Evolutionary conservation across 2,888 invertebrate species (phyloP), one percentile per base, ranked within the genome.

Genomic region (Himalopsyche anomala): DNA sequence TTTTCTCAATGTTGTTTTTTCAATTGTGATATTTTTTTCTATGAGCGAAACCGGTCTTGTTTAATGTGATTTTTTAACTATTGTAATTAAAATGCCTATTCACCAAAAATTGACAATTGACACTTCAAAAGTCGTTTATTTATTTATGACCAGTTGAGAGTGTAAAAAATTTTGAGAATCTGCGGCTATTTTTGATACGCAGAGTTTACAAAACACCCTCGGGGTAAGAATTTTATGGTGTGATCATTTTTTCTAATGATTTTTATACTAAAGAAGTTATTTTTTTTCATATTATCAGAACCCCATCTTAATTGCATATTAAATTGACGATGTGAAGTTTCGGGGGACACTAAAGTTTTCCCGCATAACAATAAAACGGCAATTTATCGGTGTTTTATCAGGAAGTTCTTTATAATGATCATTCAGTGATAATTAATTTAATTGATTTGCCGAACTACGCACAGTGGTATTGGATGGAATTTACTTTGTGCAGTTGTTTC

Each of bases 251-350:
- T 56, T 56, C 56, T 19, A 17, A 5, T 56, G n/a, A 15, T 51
- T 4, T 51, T 51, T 51, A 51, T 4, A 15, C 15, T 51, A 15
- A 51, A 51, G 4, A 51, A 62, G 11, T 19, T 19, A 3, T 62
- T 19, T 28, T n/a, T n/a, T 11, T 62, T 8, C n/a, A 28, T 19
- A 8, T 19, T 62, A 62, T 62, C 62, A 9, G 62, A 62, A 19
- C 28, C 19, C 62, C 62, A 62, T 62, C 62, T 62, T 62, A 19
- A 62, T 62, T n/a, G 28, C 62, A 19, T 62, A n/a, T 62, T 19
- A 62, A 19, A 62, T 62, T 19, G 62, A 62, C 28, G 11, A 28
- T 62, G 3, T 8, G 4, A 51, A 15, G 51, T 62, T 19, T 28
- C 62, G 19, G 4, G 62, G 3, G 19, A 62, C 62, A 62, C 62